These are phyloP conservation scores for Leptinotarsa defecta DNA, from an alignment of 1,140 invertebrate genomes.

Conservation along the genomic window DNA sequence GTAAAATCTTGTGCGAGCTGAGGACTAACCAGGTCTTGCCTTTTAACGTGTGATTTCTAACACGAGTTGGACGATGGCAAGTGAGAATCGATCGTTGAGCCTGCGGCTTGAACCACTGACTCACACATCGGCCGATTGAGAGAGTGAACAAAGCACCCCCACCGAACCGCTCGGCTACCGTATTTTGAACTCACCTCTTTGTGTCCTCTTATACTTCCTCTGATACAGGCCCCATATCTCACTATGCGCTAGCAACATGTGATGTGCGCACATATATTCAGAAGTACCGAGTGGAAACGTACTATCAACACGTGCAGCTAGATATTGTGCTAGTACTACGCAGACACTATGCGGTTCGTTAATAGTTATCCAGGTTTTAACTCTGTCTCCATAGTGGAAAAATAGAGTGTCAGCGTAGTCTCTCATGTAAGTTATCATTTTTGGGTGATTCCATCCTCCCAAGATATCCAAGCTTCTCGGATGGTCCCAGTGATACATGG, in stretches of 20 bases:
- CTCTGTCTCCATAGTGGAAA: conserved; percentile 37
- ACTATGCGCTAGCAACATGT: conserved; percentile 51
- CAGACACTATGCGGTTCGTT: conserved; percentile 16
- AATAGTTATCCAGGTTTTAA: conserved; percentile 39
- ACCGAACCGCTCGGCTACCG: too few relatives aligned
- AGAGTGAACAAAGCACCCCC: too few relatives aligned
- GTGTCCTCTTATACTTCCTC: conserved; percentile 29
- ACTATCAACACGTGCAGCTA: not conserved
- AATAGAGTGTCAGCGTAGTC: conserved; percentile 53
- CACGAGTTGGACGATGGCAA: too few relatives aligned
- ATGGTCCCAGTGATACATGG: conserved; percentile 48
- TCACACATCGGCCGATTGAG: too few relatives aligned
- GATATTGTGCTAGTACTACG: not conserved
- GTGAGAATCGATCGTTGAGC: too few relatives aligned
- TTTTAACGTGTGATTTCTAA: too few relatives aligned
- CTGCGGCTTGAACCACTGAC: too few relatives aligned
- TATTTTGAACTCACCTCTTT: conserved; percentile 31
- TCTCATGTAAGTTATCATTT: conserved; percentile 31
- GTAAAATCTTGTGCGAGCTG: too few relatives aligned
- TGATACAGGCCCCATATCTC: conserved; percentile 56
- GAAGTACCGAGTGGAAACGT: not conserved
- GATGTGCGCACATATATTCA: conserved; percentile 16
- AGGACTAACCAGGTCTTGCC: too few relatives aligned
- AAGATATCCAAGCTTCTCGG: conserved; percentile 50
- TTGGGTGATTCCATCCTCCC: conserved; percentile 51